Evolutionary conservation across 2,797 vertebrate genomes (phyloP), one percentile per base, ranked within the genome.

Genomic region (Poeciliopsis paucimaculata): DNA sequence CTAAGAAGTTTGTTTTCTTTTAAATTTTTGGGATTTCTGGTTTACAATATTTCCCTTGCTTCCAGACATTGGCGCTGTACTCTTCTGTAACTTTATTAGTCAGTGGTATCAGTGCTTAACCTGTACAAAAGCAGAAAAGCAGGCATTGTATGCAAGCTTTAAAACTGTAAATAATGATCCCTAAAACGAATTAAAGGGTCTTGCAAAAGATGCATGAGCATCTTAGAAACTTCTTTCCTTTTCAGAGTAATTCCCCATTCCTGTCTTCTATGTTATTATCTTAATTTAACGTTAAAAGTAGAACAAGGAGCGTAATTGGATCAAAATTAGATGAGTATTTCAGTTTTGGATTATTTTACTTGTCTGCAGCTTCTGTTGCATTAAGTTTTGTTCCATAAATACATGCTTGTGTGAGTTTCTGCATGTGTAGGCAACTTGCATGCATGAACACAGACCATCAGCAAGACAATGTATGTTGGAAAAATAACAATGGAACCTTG

Each of bases 401-500:
- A 53, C 36, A 2, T 68, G 46, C 70, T 64, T 85, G 55, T 72
- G 39, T 83, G 41, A 73, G 43, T 76, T 43, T 70, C 34, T 79
- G 76, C 76, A 49, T 80, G 68, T 82, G 11, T 73, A 72, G 78
- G 66, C 75, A 81, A 81, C 72, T 36, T 84, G 73, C 78, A 87
- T 83, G 81, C 76, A 87, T 84, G 86, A 90, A 91, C 81, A 88
- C 84, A 87, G 77, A 92, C 87, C 89, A 91, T 88, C 77, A 90
- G 89, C 86, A 90, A 90, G 73, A 82, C 88, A 90, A 91, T 87
- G 88, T 88, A 82, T 93, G 91, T 87, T 91, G 93, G 86, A 92
- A 79, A 68, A 79, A 87, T 88, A 78, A 92, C 89, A 92, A 90
- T 88, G 81, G 86, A 88, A 89, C 85, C 85, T 91, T 91, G 87